phyloP scores from a whole-genome alignment of 2,797 vertebrate genomes.

The Sus cebifrons region DNA sequence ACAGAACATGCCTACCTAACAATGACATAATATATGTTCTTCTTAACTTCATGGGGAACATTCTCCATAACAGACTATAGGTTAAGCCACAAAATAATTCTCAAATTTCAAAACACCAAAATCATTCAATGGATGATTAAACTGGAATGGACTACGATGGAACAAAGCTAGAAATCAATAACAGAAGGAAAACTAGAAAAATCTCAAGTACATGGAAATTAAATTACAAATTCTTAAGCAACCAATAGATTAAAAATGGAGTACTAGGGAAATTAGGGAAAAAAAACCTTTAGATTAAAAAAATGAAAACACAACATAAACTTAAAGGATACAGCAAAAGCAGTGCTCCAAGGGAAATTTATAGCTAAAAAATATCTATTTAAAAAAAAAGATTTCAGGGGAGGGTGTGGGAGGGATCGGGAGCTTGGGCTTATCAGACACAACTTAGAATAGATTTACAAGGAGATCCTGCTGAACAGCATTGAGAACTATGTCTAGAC shows the following conservation, averaged over 20 bases:
- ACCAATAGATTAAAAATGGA: constrained; percentile 10
- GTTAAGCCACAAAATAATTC: background rate
- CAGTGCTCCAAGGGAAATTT: background rate
- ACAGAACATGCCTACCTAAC: background rate
- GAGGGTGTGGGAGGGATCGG: too few relatives aligned
- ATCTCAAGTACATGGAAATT: background rate
- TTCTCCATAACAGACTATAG: background rate
- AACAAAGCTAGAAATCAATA: background rate
- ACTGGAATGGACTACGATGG: background rate
- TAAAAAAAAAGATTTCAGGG: background rate
- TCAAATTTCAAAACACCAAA: background rate
- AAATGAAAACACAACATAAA: constrained; percentile 20
- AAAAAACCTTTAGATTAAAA: constrained; percentile 7
- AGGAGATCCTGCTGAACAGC: too few relatives aligned
- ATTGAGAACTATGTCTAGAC: too few relatives aligned
- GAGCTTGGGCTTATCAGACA: too few relatives aligned
- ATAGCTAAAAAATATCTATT: background rate
- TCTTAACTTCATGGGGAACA: background rate
- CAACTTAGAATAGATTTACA: too few relatives aligned
- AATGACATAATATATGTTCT: background rate
- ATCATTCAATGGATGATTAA: background rate
- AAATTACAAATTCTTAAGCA: constrained; percentile 7
- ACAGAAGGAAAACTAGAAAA: constrained; percentile 37
- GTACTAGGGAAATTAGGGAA: constrained; percentile 24
- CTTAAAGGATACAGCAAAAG: background rate